phyloP scores from a whole-genome alignment of 2,888 invertebrate genomes.

The Rhagonycha lutea region DNA sequence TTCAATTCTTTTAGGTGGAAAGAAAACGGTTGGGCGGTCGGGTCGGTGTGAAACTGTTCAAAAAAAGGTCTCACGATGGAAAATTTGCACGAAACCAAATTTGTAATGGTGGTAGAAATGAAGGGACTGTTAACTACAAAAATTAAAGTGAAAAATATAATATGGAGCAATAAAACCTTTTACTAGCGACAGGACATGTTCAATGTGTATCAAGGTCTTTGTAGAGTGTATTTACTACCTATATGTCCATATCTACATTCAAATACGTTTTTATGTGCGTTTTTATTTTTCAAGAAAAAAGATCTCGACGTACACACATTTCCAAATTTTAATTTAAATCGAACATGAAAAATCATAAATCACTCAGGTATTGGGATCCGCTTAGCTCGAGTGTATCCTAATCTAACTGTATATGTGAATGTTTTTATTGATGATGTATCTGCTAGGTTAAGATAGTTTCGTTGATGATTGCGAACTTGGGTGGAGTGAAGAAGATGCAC shows the following conservation, averaged over 20 bases:
- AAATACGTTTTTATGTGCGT: conserved; percentile 45
- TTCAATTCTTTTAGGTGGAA: neutral
- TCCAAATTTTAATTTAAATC: conserved; percentile 2
- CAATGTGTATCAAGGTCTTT: conserved; percentile 42
- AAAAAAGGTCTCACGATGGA: neutral
- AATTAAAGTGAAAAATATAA: conserved; percentile 23
- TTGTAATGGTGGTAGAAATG: neutral
- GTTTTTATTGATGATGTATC: conserved; percentile 32
- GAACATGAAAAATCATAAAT: neutral
- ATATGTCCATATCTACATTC: conserved; percentile 48
- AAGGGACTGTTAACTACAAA: neutral
- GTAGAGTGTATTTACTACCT: conserved; percentile 33
- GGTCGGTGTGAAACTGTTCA: neutral
- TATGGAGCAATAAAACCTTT: conserved; percentile 48
- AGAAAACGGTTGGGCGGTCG: neutral
- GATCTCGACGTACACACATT: neutral
- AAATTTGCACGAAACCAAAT: neutral
- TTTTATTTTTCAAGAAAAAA: conserved; percentile 31
- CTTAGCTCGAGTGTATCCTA: neutral
- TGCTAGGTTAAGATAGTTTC: conserved; percentile 31
- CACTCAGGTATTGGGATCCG: neutral
- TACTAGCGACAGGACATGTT: conserved; percentile 37
- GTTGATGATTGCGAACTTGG: conserved; percentile 19
- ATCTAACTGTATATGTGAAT: conserved; percentile 30
- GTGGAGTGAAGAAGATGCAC: conserved; percentile 37